Base-by-base conservation (phyloP, 2,888 invertebrate genomes). In the Branchipolynoe longqiensis region DNA sequence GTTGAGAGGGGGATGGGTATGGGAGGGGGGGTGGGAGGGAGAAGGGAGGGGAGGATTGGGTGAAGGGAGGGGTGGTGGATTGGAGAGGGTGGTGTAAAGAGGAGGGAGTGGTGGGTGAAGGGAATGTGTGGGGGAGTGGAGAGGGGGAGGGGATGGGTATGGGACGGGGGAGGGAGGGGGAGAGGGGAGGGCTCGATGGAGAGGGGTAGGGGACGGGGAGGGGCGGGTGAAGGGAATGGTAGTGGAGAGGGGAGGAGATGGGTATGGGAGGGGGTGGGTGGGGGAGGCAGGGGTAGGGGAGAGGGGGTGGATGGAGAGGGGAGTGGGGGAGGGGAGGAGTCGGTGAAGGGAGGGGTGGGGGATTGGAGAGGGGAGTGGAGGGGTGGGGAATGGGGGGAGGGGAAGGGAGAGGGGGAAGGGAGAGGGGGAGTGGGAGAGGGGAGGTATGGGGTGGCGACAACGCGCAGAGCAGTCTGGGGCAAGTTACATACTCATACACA, bases 301-400 rank as follows among this genome's bases (percentile, higher is more conserved):
- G 12, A 3, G 62, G 62, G 14, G 62, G 62, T 3, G 64, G 31
- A 8, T 33, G 33, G 69, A n/a, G 36, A 38, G 8, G 38, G n/a
- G 48, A 25, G n/a, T n/a, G n/a, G n/a, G n/a, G n/a, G n/a, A n/a
- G n/a, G n/a, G n/a, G n/a, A n/a, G n/a, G n/a, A n/a, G n/a, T n/a
- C n/a, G n/a, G n/a, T 18, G 18, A 8, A 48, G 8, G 18, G 8
- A 48, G 48, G 18, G 48, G 48, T 8, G 18, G 48, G 18, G 48
- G 48, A 48, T 48, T 48, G 48, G 48, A 12, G 6, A 31, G 64
- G 28, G 28, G 64, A 8, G 64, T 28, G 8, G 64, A 33, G 64
- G 33, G 62, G 22, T 62, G 31, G 31, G 31, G 59, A 59, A 25
- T 59, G 59, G 28, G 38, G 73, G 73, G 64, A 64, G 64, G 64